Conservation (phyloP, 2,888 invertebrate genomes). For the Steinernema carpocapsae region DNA sequence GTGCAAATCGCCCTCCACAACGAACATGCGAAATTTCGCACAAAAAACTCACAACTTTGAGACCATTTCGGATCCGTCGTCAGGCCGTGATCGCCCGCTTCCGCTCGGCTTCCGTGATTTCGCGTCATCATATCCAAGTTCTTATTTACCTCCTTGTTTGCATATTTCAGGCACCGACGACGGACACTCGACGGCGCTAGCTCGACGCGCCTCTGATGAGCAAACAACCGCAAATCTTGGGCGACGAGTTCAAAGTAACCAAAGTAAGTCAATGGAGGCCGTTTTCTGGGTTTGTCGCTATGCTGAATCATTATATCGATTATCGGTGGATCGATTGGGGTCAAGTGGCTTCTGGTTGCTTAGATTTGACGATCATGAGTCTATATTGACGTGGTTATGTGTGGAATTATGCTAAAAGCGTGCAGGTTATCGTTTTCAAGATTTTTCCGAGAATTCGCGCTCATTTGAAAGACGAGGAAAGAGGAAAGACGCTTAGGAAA, state of each 20-base stretch:
- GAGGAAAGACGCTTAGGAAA: too few species aligned
- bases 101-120: background rate
- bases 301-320: too few species aligned
- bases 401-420: background rate
- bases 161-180: slow-evolving; percentile 1
- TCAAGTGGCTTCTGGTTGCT: background rate
- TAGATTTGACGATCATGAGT: background rate
- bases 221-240: slow-evolving; percentile 10
- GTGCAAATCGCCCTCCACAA: too few species aligned
- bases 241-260: background rate
- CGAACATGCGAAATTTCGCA: slow-evolving; percentile 5
- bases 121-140: too few species aligned
- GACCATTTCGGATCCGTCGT: background rate
- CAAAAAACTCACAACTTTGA: background rate
- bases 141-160: background rate
- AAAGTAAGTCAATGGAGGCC: too few species aligned
- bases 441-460: background rate
- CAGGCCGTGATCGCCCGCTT: background rate
- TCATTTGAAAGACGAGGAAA: too few species aligned
- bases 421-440: background rate
- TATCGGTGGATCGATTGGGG: background rate
- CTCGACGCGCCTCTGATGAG: slow-evolving; percentile 13
- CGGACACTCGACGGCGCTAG: background rate
- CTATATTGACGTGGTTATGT: background rate
- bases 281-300: too few species aligned